Conservation (phyloP, 2,888 invertebrate species). For the Drosophila diplacantha region DNA sequence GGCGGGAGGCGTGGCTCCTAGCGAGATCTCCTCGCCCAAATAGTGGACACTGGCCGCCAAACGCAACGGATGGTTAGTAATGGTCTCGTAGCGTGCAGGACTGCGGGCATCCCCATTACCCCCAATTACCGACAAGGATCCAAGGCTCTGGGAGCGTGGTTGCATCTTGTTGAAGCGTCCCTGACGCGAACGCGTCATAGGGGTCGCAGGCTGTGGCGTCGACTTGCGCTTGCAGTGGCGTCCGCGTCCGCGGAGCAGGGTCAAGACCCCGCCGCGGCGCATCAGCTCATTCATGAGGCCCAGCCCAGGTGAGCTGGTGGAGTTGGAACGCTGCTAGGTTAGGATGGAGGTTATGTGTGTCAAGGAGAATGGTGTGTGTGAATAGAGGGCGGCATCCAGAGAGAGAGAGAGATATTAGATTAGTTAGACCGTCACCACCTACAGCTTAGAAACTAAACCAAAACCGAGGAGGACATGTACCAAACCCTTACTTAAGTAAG, state of each 20-base stretch:
- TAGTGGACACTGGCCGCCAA: slow-evolving; percentile 75
- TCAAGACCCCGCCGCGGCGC: slow-evolving; percentile 77
- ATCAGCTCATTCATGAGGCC: slow-evolving; percentile 75
- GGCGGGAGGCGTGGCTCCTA: slow-evolving; percentile 49
- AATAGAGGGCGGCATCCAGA: slow-evolving; percentile 53
- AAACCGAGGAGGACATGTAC: slow-evolving; percentile 2
- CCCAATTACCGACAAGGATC: slow-evolving; percentile 78
- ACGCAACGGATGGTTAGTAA: slow-evolving; percentile 74
- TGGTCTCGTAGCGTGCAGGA: slow-evolving; percentile 73
- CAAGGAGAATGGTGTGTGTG: slow-evolving; percentile 13
- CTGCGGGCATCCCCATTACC: slow-evolving; percentile 50
- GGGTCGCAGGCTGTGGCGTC: slow-evolving; percentile 75
- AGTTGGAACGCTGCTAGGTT: slow-evolving; percentile 62
- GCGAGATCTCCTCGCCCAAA: slow-evolving; percentile 68
- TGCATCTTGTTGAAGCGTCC: slow-evolving; percentile 70
- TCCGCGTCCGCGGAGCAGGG: slow-evolving; percentile 75
- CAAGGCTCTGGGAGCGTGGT: slow-evolving; percentile 76
- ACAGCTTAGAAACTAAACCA: slow-evolving; percentile 37
- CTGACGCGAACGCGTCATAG: slow-evolving; percentile 64
- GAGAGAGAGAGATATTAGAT: slow-evolving; percentile 45
- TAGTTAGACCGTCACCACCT: slow-evolving; percentile 43
- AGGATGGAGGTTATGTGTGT: slow-evolving; percentile 18
- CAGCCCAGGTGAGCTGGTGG: slow-evolving; percentile 71
- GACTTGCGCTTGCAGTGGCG: slow-evolving; percentile 77
- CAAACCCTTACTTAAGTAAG: not conserved